These are phyloP conservation scores for Rhincodon typus DNA, from an alignment of 2,797 vertebrate genomes.

Conservation along the genomic window DNA sequence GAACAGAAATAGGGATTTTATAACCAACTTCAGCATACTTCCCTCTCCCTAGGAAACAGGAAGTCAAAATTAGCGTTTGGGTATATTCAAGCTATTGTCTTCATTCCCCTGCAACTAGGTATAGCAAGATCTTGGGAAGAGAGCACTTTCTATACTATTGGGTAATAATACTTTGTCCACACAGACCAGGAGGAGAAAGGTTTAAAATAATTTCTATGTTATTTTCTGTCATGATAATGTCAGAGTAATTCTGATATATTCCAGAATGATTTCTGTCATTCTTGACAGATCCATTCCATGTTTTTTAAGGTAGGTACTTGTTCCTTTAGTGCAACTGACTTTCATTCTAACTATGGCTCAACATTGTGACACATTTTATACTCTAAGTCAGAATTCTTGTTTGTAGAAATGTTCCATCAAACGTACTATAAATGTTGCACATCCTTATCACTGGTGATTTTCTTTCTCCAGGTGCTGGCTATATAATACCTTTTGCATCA, in stretches of 20 bases:
- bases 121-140: not conserved
- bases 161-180: not conserved
- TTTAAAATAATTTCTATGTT: not conserved
- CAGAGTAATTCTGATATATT: not conserved
- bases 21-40: not conserved
- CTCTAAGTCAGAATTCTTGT: not conserved
- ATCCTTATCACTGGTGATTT: not conserved
- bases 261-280: not conserved
- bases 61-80: not conserved
- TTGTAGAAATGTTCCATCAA: not conserved
- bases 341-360: not conserved
- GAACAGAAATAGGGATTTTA: not conserved
- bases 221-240: not conserved
- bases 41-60: not conserved
- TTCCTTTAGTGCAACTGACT: not conserved
- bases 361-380: not conserved
- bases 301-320: not conserved
- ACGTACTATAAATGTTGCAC: not conserved
- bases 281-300: not conserved
- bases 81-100: not conserved
- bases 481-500: not conserved
- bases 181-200: not conserved
- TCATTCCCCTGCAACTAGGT: not conserved
- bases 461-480: not conserved
- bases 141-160: not conserved